These are phyloP conservation scores for Phrynocephalus vlangalii DNA, from an alignment of 2,797 vertebrate genomes.

Conservation along the genomic window DNA sequence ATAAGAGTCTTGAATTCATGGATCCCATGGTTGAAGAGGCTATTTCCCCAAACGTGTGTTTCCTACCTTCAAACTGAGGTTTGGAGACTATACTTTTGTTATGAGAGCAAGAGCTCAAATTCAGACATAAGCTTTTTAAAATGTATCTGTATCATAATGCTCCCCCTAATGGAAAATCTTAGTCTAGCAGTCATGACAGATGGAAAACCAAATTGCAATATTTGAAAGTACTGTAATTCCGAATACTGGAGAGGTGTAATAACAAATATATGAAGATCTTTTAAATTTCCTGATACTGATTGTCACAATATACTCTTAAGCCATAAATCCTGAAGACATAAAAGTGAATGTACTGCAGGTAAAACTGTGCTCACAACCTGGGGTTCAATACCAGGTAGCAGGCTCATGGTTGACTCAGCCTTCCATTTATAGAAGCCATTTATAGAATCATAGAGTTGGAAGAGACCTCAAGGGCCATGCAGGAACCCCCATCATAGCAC, in stretches of 20 bases:
- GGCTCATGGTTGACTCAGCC: too few species aligned
- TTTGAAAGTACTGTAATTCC: too few species aligned
- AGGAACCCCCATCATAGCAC: too few species aligned
- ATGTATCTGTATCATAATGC: conserved; percentile 60
- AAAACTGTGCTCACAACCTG: too few species aligned
- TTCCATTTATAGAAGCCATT: too few species aligned
- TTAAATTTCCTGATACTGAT: background rate
- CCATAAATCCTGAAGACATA: background rate
- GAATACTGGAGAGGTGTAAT: too few species aligned
- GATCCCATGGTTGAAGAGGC: too few species aligned
- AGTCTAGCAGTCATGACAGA: conserved; percentile 42
- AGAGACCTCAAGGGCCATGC: too few species aligned
- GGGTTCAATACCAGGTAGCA: too few species aligned
- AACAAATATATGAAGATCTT: too few species aligned
- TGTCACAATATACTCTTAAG: background rate
- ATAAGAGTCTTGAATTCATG: too few species aligned
- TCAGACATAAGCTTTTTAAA: background rate
- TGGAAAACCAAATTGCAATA: conserved; percentile 14
- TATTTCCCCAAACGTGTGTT: background rate
- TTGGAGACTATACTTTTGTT: background rate
- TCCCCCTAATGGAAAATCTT: conserved; percentile 67
- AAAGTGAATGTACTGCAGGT: background rate
- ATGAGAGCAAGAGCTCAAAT: background rate
- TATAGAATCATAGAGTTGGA: too few species aligned
- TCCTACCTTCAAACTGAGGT: background rate